Percentiles rank a stretch among this genome's conserved stretches.
Evolutionary conservation across 1,140 invertebrate genomes (phyloP).

Genomic region (Heliothis subflexa): DNA sequence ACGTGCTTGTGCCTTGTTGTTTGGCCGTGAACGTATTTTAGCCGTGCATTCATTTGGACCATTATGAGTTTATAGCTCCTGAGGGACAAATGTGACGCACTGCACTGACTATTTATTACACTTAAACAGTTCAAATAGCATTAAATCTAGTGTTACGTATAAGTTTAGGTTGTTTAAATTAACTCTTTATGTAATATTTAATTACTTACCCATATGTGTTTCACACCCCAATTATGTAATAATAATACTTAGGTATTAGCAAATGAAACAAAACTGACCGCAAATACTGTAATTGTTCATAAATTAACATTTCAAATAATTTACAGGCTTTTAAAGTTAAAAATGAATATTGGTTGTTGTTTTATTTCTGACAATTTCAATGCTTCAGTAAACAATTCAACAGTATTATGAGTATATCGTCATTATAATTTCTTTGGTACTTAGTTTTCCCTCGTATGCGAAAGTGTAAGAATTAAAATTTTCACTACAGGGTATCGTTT

Average conservation of each 20-base stretch:
- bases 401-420: too few relatives aligned
- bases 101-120: conserved; percentile 13
- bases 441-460: background rate
- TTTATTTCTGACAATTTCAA: background rate
- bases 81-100: conserved; percentile 50
- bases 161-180: background rate
- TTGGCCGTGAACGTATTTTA: conserved; percentile 76
- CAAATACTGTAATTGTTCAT: too few relatives aligned
- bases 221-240: too few relatives aligned
- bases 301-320: too few relatives aligned
- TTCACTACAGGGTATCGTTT: conserved; percentile 24
- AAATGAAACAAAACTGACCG: too few relatives aligned
- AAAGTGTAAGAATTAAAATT: conserved; percentile 3
- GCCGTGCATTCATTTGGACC: conserved; percentile 58
- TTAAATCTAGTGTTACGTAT: background rate
- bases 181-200: too few relatives aligned
- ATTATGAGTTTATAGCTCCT: conserved; percentile 52
- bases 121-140: background rate
- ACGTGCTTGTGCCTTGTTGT: conserved; percentile 73
- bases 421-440: too few relatives aligned
- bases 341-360: too few relatives aligned
- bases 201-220: too few relatives aligned
- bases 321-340: too few relatives aligned
- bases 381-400: too few relatives aligned
- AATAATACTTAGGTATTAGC: too few relatives aligned